Base-by-base conservation (phyloP, 2,113 vertebrate genomes). In the Dasyornis broadbenti region DNA sequence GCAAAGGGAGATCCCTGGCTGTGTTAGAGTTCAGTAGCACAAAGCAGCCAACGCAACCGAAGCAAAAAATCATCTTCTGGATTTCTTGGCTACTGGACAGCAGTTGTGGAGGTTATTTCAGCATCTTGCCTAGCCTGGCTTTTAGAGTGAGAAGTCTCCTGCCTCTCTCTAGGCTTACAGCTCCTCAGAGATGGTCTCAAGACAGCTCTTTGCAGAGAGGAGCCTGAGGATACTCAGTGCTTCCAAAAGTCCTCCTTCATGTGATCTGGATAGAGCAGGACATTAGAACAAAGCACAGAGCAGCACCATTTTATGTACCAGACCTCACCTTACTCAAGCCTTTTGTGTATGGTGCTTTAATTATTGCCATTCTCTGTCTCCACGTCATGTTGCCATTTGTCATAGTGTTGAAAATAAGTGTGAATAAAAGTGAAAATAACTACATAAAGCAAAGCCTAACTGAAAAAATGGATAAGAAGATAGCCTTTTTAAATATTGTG, bases 361-460 rank as follows among this genome's bases (percentile, higher is more conserved):
- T 89, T 95, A 82, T 57, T 91, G 94, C 14, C 80, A 47, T 54
- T 93, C 42, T 78, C 63, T 2, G 10, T 88, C 77, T 94, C 84
- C 39, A 2, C 77, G 60, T 24, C 39, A 94, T 60, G 69, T 23
- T 87, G 42, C 45, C 15, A 40, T 90, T 94, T 93, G 35, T 73
- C 64, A 81, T 69, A 15, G 23, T 92, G 52, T 76, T 91, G 92
- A 89, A 94, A 90, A 65, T 75, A 69, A 65, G 17, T 49, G 17
- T 50, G 61, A 90, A 78, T 28, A n/a, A 94, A 97, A 92, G 31
- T 57, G 15, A 85, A 95, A 96, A 92, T 61, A 84, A 92, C 57
- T 35, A 60, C 52, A 42, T 37, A 70, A 86, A 65, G 27, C n/a
- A 60, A 86, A 53, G 18, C 18, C 24, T 75, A 54, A 91, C 37